Base-by-base conservation (phyloP, 1,140 invertebrate genomes). In the Luehdorfia chinensis region DNA sequence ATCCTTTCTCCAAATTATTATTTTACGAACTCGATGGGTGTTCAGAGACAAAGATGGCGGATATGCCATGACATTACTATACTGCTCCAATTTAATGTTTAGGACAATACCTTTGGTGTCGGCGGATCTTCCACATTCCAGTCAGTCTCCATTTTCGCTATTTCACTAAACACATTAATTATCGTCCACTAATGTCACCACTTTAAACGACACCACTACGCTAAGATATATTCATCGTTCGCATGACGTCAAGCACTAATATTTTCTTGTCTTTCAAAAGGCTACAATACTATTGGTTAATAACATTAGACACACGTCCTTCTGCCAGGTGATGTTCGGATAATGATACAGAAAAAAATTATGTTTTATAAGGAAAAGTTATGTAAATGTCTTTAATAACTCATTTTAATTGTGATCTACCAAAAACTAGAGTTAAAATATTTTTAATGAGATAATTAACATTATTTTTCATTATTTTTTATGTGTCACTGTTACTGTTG, bases 151-250 rank as follows among this genome's bases (percentile, higher is more conserved):
- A 85, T 85, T 79, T 83, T 81, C 50, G 60, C 61, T 73, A 74
- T 80, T 75, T 83, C 72, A 81, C 72, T 72, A 77, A 74, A 75
- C 69, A 79, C 81, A 85, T 85, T 63, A 83, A 84, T 80, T 74
- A 61, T 53, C 61, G 59, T 78, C 64, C 70, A 71, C 68, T 68
- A 61, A 65, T 66, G 75, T 73, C 66, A 67, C 61, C 67, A 73
- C 66, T 60, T 70, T 67, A 65, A 73, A 71, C 53, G 59, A 72
- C 79, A 77, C 63, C 64, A 81, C 67, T 61, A 57, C 71, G 53
- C 57, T 69, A 71, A 75, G 74, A 76, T 73, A 79, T 28, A 43
- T 51, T 74, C 78, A 76, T 85, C 66, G 53, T 63, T 79, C 63
- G 73, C 68, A 75, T 85, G 81, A 85, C 81, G 81, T 85, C 76